Conservation (phyloP, 2,888 invertebrate genomes). For the Willowsia nigromaculata region DNA sequence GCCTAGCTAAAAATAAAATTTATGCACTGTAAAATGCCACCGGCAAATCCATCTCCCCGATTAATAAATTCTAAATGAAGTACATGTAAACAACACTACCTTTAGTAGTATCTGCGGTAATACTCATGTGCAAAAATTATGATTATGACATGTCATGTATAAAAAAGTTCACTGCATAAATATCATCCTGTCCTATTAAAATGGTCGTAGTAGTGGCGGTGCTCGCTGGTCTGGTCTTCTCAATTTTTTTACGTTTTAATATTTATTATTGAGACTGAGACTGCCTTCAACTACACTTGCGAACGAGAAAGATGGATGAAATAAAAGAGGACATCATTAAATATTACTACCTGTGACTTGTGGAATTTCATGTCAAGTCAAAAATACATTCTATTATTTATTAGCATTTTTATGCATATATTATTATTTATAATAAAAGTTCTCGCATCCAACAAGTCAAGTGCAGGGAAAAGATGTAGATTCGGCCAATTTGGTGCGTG, state of each 20-base stretch:
- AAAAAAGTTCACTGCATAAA: conserved; percentile 42
- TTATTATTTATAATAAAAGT: conserved; percentile 17
- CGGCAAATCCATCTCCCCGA: conserved; percentile 36
- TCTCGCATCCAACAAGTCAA: neutral
- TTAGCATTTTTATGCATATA: conserved; percentile 1
- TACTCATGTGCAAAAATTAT: conserved; percentile 32
- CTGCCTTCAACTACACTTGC: neutral
- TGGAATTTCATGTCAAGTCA: conserved; percentile 47
- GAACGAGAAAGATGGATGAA: neutral
- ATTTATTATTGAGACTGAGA: conserved; percentile 1
- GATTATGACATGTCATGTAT: conserved; percentile 52
- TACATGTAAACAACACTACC: conserved; percentile 8
- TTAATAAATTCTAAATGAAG: conserved; percentile 49
- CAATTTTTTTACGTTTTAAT: conserved; percentile 5
- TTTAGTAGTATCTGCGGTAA: too few relatives aligned
- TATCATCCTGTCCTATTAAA: conserved; percentile 46
- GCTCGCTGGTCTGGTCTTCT: conserved; percentile 1
- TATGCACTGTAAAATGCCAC: conserved; percentile 55
- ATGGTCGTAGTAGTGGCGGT: neutral
- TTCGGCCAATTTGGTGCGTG: conserved; percentile 20
- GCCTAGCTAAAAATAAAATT: conserved; percentile 21
- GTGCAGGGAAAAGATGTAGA: neutral
- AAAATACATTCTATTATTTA: conserved; percentile 21
- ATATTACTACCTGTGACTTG: conserved; percentile 50
- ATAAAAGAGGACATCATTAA: conserved; percentile 44